Conservation (phyloP, 1,140 invertebrate genomes). For the Rhopalosiphum padi region DNA sequence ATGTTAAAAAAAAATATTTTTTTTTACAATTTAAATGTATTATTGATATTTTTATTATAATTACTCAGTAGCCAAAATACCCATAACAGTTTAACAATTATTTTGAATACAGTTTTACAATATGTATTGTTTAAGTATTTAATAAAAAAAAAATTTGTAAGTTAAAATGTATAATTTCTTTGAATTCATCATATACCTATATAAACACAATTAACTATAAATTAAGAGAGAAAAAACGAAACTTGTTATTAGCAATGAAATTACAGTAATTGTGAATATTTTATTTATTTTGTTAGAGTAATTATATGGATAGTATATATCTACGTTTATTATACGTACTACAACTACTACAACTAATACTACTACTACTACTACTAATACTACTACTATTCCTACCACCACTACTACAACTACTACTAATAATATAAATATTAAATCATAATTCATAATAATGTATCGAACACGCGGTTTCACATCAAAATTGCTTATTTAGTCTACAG, state of each 20-base stretch:
- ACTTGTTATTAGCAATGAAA: not conserved
- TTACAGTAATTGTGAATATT: not conserved
- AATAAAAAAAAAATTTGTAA: not conserved
- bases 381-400: no score
- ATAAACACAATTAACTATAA: not conserved
- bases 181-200: not conserved
- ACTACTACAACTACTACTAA: not conserved
- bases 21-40: not conserved
- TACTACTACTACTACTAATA: not conserved
- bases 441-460: not conserved
- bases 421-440: not conserved
- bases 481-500: not conserved
- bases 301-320: not conserved
- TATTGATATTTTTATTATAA: not conserved
- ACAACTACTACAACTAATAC: no score
- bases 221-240: not conserved
- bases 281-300: no score
- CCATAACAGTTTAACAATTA: not conserved
- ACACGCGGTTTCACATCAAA: not conserved
- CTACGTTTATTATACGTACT: not conserved
- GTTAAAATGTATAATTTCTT: not conserved
- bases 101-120: not conserved
- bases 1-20: no score
- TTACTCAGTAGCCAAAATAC: not conserved
- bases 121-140: not conserved